Conservation (phyloP, 2,797 vertebrate genomes). For the Acridotheres tristis region DNA sequence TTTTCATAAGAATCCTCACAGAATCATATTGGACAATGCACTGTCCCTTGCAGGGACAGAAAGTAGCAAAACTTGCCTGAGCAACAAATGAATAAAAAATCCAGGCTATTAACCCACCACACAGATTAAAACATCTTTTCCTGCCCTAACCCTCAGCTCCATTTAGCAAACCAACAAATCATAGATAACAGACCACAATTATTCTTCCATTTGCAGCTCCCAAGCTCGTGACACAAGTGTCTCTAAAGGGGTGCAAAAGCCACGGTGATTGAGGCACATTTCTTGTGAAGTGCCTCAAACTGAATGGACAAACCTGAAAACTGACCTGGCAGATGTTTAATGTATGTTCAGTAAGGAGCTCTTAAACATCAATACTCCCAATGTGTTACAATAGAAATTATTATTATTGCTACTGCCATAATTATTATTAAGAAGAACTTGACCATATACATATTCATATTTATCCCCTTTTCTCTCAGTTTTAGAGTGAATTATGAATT, state of each 20-base stretch:
- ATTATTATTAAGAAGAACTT: neutral
- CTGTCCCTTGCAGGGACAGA: neutral
- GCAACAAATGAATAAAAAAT: neutral
- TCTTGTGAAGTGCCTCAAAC: neutral
- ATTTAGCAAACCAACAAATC: constrained; percentile 26
- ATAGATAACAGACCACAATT: neutral
- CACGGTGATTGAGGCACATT: neutral
- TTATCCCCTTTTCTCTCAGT: neutral
- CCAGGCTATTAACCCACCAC: neutral
- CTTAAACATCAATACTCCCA: neutral
- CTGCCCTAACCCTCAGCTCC: neutral
- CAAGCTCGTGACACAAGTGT: neutral
- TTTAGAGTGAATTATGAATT: neutral
- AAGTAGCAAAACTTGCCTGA: neutral
- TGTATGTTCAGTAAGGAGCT: neutral
- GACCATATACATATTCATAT: neutral
- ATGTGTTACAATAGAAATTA: neutral
- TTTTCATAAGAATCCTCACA: neutral
- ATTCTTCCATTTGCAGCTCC: constrained; percentile 11
- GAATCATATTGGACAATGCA: neutral
- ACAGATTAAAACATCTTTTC: constrained; percentile 25
- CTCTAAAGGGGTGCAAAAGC: neutral
- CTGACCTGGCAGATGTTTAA: neutral
- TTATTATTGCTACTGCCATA: neutral
- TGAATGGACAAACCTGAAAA: neutral